phyloP scores from a whole-genome alignment of 2,113 vertebrate species.

The Anser brachyrhynchus region DNA sequence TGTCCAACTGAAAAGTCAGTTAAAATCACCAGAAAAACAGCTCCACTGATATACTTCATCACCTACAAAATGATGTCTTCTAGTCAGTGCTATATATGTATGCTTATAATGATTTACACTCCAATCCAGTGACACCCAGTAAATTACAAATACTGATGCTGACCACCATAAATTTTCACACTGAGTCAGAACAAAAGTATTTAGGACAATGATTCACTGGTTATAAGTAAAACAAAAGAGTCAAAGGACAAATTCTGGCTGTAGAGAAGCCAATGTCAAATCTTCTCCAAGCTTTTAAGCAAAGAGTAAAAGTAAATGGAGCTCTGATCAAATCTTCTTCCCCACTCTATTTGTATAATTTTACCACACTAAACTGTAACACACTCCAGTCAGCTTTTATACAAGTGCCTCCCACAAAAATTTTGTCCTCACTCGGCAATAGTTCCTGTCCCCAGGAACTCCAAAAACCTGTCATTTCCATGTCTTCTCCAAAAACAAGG shows the following conservation, averaged over 20 bases:
- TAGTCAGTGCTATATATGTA: background rate
- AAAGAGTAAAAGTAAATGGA: background rate
- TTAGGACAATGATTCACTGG: background rate
- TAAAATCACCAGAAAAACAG: background rate
- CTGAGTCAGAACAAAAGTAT: background rate
- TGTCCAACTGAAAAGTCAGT: conserved; percentile 14
- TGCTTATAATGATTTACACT: background rate
- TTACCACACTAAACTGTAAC: background rate
- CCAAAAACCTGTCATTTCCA: background rate
- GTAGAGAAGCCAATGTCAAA: background rate
- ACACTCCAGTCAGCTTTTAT: background rate
- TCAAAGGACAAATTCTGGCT: background rate
- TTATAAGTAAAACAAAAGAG: background rate
- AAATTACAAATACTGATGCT: background rate
- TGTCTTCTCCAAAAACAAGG: background rate
- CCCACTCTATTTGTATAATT: background rate
- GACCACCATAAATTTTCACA: background rate
- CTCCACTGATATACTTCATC: background rate
- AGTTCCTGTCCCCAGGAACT: background rate
- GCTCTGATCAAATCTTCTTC: background rate
- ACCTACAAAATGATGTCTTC: background rate
- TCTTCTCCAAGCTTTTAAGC: background rate
- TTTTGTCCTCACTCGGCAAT: background rate
- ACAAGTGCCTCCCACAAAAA: background rate
- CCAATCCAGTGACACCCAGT: background rate